These are phyloP conservation scores for Crypturellus tataupa DNA, from an alignment of 2,797 vertebrate genomes.

Conservation along the genomic window DNA sequence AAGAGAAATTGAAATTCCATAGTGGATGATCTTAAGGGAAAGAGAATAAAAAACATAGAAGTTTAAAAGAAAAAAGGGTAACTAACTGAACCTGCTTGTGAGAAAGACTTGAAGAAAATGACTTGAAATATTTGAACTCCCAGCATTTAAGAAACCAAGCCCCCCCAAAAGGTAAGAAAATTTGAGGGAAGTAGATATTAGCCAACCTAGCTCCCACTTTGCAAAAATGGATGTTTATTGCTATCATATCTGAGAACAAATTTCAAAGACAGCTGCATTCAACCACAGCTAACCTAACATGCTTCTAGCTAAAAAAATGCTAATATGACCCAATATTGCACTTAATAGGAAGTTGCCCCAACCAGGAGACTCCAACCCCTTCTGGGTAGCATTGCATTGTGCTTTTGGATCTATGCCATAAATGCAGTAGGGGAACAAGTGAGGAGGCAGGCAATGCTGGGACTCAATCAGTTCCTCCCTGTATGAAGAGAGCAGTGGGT, in stretches of 20 bases:
- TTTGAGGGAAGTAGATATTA: background rate
- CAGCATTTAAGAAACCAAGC: slow-evolving; percentile 26
- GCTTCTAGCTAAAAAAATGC: slow-evolving; percentile 13
- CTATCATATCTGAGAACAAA: slow-evolving; percentile 2
- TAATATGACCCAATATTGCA: background rate
- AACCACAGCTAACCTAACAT: background rate
- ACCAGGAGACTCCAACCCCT: background rate
- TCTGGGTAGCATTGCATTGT: background rate
- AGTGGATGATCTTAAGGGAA: background rate
- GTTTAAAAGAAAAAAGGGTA: background rate
- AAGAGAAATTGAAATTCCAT: background rate
- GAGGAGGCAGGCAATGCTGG: background rate
- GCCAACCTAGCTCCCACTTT: slow-evolving; percentile 20
- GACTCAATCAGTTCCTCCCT: background rate
- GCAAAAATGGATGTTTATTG: slow-evolving; percentile 37
- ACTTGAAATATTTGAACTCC: slow-evolving; percentile 14
- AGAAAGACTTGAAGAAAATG: background rate
- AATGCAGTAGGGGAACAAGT: background rate
- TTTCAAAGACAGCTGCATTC: slow-evolving; percentile 35
- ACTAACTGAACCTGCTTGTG: background rate
- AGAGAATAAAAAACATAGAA: background rate
- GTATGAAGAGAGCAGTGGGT: background rate
- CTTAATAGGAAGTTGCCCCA: background rate
- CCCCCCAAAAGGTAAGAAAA: background rate
- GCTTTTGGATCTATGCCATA: background rate